Evolutionary conservation across 2,888 invertebrate species (phyloP), one percentile per base, ranked within the genome.

Genomic region (Germaria angustata): DNA sequence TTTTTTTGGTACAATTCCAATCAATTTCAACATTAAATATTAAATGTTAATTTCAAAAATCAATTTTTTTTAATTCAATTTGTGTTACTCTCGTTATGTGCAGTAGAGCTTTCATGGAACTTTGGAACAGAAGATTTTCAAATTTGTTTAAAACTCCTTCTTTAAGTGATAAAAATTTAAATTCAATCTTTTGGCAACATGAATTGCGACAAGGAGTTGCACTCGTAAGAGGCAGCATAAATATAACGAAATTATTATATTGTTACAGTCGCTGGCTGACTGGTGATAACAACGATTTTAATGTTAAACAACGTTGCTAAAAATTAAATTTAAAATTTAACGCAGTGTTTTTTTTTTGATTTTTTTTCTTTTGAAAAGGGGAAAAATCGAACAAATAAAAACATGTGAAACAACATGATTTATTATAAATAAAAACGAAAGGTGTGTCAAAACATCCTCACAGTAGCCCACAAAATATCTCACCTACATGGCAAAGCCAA

Each of bases 361-460:
- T 13, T 49, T 13, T 4, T 22, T 49, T 20, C 20, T 46, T 17
- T 28, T 57, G 22, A 2, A 8, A 9, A 13, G 24, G 57, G 51
- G 15, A 63, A 44, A 44, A 24, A 34, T 15, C 44, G 57, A 69
- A 41, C 32, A 57, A 66, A 57, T 46, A 76, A 77, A 63, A 71
- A 49, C 68, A 53, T 44, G 73, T 59, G 49, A 72, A 73, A 79
- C 66, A 44, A 79, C 78, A 79, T 65, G 65, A 79, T 72, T 72
- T 79, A 79, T 79, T 44, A 72, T 66, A 72, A 79, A 34, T 41
- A 72, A 72, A 79, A 79, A 79, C 66, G 82, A 82, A 82, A 82
- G 82, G 79, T 82, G 82, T 82, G 82, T 82, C 82, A 82, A 82
- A 79, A 82, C 82, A 79, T 82, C 79, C 82, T 79, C 79, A 79